Evolutionary conservation across 2,113 vertebrate species (phyloP).

Genomic region (Heteronetta atricapilla): DNA sequence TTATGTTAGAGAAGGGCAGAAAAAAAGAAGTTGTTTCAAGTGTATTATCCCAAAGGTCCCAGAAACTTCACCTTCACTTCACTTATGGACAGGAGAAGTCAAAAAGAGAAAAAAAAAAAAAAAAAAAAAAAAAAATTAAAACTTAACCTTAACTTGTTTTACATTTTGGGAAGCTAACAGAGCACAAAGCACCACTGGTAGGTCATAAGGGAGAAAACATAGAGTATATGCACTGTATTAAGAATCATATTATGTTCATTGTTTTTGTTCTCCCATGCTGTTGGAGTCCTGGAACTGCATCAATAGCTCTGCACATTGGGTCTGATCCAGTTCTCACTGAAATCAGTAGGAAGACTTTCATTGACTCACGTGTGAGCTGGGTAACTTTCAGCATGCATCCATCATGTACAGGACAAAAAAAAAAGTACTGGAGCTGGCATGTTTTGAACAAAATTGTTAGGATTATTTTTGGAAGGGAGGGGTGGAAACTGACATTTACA

Average conservation of each 20-base stretch:
- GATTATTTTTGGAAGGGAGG: too few species aligned
- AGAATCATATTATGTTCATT: background rate
- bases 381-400: background rate
- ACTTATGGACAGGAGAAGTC: background rate
- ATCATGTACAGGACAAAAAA: background rate
- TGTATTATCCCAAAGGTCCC: background rate
- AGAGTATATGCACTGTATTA: background rate
- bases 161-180: background rate
- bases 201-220: background rate
- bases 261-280: background rate
- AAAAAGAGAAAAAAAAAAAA: background rate
- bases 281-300: background rate
- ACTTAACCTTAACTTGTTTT: background rate
- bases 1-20: background rate
- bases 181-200: background rate
- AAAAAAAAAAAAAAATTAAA: background rate
- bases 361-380: background rate
- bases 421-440: background rate
- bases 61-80: background rate
- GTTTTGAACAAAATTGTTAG: background rate
- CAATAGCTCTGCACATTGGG: background rate
- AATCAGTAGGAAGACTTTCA: background rate
- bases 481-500: background rate
- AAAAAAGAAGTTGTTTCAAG: slow-evolving; percentile 21
- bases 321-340: fast-evolving